A percentile compares a stretch with the other conserved stretches of the same genome.
These are phyloP conservation scores for Megamerina dolium DNA, from an alignment of 2,888 invertebrate genomes.

Conservation along the genomic window DNA sequence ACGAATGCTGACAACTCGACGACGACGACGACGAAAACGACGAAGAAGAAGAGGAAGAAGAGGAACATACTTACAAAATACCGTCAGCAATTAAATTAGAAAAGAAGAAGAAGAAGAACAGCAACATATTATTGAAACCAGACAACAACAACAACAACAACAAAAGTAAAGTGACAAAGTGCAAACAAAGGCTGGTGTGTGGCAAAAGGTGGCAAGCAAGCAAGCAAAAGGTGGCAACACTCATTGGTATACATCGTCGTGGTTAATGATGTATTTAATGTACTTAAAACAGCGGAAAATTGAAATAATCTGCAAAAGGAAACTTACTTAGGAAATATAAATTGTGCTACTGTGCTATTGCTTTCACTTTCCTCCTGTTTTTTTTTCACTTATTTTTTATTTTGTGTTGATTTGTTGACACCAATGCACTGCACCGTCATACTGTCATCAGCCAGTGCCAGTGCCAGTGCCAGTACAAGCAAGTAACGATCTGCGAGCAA, in stretches of 20 bases:
- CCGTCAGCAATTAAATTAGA: background rate
- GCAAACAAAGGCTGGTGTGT: too few relatives aligned
- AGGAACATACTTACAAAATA: too few relatives aligned
- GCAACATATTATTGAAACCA: slow-evolving; percentile 5
- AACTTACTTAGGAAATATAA: background rate
- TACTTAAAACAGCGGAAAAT: slow-evolving; percentile 16
- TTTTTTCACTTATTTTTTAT: too few relatives aligned
- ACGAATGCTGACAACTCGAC: background rate
- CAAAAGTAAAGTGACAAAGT: too few relatives aligned
- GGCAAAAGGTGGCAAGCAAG: background rate
- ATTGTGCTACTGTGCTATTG: too few relatives aligned
- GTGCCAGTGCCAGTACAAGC: too few relatives aligned
- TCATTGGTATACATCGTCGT: too few relatives aligned
- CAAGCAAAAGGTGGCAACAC: background rate
- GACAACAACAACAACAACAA: slow-evolving; percentile 11
- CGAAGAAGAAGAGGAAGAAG: too few relatives aligned
- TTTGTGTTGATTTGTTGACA: too few relatives aligned
- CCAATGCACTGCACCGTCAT: too few relatives aligned
- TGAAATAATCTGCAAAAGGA: slow-evolving; percentile 12
- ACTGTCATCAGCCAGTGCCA: background rate
- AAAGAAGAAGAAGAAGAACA: slow-evolving; percentile 1
- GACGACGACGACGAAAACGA: background rate
- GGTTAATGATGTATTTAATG: slow-evolving; percentile 9
- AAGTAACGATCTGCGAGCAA: too few relatives aligned
- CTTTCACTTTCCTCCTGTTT: too few relatives aligned